A percentile compares a stretch with the other conserved stretches of the same genome.
Conservation (phyloP, 2,888 invertebrate genomes). For the Caenorhabditis uteleia region DNA sequence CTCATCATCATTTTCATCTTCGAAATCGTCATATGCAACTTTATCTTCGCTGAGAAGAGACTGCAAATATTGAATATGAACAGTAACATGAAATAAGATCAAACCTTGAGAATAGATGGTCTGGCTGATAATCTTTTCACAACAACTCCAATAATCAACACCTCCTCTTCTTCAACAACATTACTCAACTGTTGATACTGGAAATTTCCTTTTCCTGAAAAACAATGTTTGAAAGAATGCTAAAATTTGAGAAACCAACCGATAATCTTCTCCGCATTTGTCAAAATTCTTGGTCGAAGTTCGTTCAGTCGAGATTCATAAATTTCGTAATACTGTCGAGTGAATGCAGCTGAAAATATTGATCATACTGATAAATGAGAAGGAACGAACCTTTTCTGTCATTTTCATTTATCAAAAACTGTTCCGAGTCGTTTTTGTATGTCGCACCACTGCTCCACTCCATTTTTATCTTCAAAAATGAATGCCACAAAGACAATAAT, state of each 20-base stretch:
- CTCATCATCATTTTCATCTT: slow-evolving; percentile 30
- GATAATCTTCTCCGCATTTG: slow-evolving; percentile 27
- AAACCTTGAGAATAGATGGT: slow-evolving; percentile 49
- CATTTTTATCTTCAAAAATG: too few relatives aligned
- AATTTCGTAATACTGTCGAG: slow-evolving; percentile 42
- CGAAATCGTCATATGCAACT: slow-evolving; percentile 40
- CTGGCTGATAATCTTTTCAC: slow-evolving; percentile 41
- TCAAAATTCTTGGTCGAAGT: slow-evolving; percentile 13
- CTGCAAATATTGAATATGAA: neutral
- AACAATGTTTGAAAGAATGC: neutral
- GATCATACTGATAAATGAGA: neutral
- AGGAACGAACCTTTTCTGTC: slow-evolving; percentile 21
- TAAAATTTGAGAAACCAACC: slow-evolving; percentile 17
- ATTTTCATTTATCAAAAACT: slow-evolving; percentile 21
- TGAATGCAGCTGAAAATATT: slow-evolving; percentile 25
- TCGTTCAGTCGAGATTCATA: slow-evolving; percentile 39
- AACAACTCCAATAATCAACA: slow-evolving; percentile 47
- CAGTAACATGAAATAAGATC: neutral
- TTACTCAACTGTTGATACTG: slow-evolving; percentile 18
- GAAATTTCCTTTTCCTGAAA: slow-evolving; percentile 35
- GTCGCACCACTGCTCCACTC: slow-evolving; percentile 11
- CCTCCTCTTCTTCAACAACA: slow-evolving; percentile 26
- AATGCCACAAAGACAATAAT: too few relatives aligned
- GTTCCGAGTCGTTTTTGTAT: slow-evolving; percentile 30
- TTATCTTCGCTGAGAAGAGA: slow-evolving; percentile 32